phyloP scores from a whole-genome alignment of 1,140 invertebrate genomes.

The Phymorhynchus buccinoides region DNA sequence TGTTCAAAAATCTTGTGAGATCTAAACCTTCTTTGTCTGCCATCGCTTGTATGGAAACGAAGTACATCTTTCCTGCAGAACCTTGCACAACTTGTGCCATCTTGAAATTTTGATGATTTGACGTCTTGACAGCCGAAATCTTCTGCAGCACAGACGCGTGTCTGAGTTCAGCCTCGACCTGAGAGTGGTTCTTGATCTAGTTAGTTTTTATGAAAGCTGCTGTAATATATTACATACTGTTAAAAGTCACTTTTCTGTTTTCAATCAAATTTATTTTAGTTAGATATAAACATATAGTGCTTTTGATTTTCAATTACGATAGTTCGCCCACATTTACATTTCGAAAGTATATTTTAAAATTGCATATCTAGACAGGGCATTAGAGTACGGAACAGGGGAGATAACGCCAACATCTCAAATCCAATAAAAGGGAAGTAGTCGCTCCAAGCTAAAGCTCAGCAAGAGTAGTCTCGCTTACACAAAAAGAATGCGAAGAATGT shows the following conservation, averaged over 20 bases:
- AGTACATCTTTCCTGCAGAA: constrained; percentile 38
- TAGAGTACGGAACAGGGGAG: neutral
- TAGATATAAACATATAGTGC: neutral
- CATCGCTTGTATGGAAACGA: constrained; percentile 42
- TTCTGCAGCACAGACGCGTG: neutral
- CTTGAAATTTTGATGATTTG: neutral
- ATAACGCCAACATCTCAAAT: neutral
- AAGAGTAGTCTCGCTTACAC: no score
- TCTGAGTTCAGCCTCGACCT: neutral
- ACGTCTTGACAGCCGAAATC: neutral
- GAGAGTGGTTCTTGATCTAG: neutral
- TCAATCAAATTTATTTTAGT: neutral
- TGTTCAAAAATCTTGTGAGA: constrained; percentile 47
- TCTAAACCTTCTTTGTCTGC: constrained; percentile 52
- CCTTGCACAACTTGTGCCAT: neutral
- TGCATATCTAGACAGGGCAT: neutral
- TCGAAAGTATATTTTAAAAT: neutral
- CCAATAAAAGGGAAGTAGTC: neutral
- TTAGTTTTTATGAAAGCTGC: neutral
- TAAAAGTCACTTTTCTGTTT: no score
- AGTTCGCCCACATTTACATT: no score
- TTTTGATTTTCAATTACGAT: no score
- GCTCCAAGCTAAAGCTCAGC: no score
- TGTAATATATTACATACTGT: no score
- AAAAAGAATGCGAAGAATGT: no score